These are phyloP conservation scores for Leucopternis melanops DNA, from an alignment of 2,113 vertebrate genomes.

Conservation along the genomic window DNA sequence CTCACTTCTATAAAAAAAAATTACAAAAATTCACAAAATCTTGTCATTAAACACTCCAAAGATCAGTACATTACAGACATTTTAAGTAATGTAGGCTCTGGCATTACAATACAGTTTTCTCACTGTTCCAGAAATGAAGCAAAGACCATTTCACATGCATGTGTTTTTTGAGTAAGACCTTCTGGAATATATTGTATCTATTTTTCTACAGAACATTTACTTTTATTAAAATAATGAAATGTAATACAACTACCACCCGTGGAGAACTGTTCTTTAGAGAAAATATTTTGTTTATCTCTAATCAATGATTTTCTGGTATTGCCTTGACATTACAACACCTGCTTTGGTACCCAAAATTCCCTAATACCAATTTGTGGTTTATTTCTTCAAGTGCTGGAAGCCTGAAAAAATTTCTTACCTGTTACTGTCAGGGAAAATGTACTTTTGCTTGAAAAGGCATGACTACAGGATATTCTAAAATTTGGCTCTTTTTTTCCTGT, in stretches of 20 bases:
- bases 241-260: background rate
- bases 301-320: background rate
- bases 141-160: background rate
- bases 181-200: background rate
- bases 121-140: background rate
- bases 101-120: background rate
- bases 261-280: background rate
- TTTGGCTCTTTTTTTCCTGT: background rate
- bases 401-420: background rate
- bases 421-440: background rate
- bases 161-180: background rate
- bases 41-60: background rate
- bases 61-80: background rate
- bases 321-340: background rate
- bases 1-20: background rate
- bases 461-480: background rate
- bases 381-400: background rate
- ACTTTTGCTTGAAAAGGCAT: background rate
- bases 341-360: background rate
- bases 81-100: background rate
- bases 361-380: background rate
- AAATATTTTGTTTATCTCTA: background rate
- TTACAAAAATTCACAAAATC: background rate
- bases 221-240: background rate
- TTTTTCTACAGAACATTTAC: background rate